Evolutionary conservation across 2,888 invertebrate genomes (phyloP), one percentile per base, ranked within the genome.

Genomic region (Toxonevra muliebris): DNA sequence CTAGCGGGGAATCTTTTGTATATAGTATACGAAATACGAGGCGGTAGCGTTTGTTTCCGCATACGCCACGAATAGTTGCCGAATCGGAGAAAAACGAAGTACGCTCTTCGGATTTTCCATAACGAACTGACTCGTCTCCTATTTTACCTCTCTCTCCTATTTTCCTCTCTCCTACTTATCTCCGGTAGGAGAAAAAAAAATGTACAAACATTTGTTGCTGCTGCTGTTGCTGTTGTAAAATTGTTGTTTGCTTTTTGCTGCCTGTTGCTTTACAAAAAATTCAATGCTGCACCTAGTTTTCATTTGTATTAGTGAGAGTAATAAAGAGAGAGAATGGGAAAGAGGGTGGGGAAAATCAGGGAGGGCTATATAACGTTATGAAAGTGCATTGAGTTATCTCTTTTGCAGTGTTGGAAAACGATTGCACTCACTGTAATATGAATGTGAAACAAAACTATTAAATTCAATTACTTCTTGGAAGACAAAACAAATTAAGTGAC

Each of bases 281-380:
- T 55, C 9, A 30, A 53, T 65, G 65, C 73, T 74, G 74, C 74
- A 73, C 74, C 74, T 70, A 72, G 69, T 73, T 74, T 73, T 68
- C 58, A 40, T 54, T 20, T 59, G 70, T 71, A 10, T 54, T 67
- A 1, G 71, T 71, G 52, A 2, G 15, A 3, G 45, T n/a, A n/a
- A n/a, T n/a, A n/a, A n/a, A n/a, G 63, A 50, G 12, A 15, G 40
- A 15, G 30, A 63, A 42, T n/a, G n/a, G n/a, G n/a, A n/a, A n/a
- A n/a, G n/a, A n/a, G n/a, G n/a, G n/a, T n/a, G n/a, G n/a, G n/a
- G n/a, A n/a, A n/a, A n/a, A n/a, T n/a, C n/a, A 15, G 11, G 53
- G 19, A 43, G 42, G 4, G 8, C n/a, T 13, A 7, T 7, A 48
- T 8, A n/a, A 7, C 2, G 50, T 13, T 48, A 48, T n/a, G n/a